These are phyloP conservation scores for Tiliacea citrago DNA, from an alignment of 2,888 invertebrate genomes.

Conservation along the genomic window DNA sequence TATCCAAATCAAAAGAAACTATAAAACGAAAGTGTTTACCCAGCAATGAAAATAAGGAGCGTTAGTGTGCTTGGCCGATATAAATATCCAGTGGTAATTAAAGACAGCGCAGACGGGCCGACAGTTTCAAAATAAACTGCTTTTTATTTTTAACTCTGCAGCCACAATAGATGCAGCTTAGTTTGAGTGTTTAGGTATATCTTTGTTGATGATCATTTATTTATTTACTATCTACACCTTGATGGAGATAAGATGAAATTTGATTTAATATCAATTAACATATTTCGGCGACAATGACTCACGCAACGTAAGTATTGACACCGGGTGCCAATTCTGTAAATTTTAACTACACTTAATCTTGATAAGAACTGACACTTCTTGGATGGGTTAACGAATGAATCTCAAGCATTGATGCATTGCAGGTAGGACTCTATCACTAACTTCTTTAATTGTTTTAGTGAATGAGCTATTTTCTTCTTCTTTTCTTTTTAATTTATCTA, in stretches of 20 bases:
- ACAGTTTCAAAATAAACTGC: conserved; percentile 78
- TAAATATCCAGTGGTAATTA: conserved; percentile 80
- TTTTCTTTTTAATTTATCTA: not conserved
- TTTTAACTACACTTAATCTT: not conserved
- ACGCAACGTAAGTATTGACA: not conserved
- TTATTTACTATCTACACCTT: conserved; percentile 35
- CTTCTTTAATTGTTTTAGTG: not conserved
- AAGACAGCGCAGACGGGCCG: conserved; percentile 78
- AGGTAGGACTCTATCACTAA: not conserved
- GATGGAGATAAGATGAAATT: not conserved
- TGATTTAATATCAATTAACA: not conserved
- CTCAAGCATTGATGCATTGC: not conserved
- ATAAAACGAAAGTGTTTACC: conserved; percentile 78
- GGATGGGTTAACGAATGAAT: not conserved
- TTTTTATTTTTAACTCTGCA: conserved; percentile 77
- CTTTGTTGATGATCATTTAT: conserved; percentile 48
- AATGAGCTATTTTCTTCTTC: not conserved
- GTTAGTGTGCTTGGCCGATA: conserved; percentile 72
- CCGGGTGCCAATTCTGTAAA: not conserved
- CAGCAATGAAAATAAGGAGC: conserved; percentile 75
- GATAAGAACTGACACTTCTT: not conserved
- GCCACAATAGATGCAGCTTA: conserved; percentile 75
- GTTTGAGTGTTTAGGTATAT: conserved; percentile 62
- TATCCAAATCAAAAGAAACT: conserved; percentile 66
- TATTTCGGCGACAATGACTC: conserved; percentile 15